These are phyloP conservation scores for Drosophila setosimentum DNA, from an alignment of 2,888 invertebrate species.

Conservation along the genomic window DNA sequence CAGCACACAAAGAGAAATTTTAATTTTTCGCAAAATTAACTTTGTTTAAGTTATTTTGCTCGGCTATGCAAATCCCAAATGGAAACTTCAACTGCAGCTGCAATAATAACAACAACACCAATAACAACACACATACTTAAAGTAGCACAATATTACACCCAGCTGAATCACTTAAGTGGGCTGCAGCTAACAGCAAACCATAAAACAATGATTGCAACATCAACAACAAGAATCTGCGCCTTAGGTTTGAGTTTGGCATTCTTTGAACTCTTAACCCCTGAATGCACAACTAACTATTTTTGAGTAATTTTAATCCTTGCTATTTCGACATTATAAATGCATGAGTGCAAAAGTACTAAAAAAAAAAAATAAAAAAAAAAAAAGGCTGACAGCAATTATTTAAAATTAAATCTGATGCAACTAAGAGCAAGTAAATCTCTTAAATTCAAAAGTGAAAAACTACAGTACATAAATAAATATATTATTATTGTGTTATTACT, in stretches of 20 bases:
- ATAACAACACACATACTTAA: conserved; percentile 1
- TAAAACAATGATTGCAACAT: conserved; percentile 79
- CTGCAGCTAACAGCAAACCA: conserved; percentile 54
- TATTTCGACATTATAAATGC: neutral
- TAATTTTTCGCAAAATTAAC: conserved; percentile 79
- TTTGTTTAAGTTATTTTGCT: conserved; percentile 64
- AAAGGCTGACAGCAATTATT: neutral
- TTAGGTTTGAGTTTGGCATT: neutral
- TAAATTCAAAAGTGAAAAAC: neutral
- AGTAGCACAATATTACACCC: conserved; percentile 23
- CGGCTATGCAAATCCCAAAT: conserved; percentile 64
- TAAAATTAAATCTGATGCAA: neutral
- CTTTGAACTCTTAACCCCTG: conserved; percentile 8
- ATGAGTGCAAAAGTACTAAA: neutral
- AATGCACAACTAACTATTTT: conserved; percentile 6
- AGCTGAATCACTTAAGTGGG: conserved; percentile 51
- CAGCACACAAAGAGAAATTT: conserved; percentile 54
- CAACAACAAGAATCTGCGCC: conserved; percentile 52
- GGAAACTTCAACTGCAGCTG: conserved; percentile 31
- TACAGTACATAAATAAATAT: neutral
- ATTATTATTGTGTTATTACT: too few relatives aligned
- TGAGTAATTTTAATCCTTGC: neutral
- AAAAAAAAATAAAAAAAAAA: neutral
- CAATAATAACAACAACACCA: conserved; percentile 5
- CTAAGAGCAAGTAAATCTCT: neutral